Base-by-base conservation (phyloP, 2,888 invertebrate species). In the Heteromurus nitidus region DNA sequence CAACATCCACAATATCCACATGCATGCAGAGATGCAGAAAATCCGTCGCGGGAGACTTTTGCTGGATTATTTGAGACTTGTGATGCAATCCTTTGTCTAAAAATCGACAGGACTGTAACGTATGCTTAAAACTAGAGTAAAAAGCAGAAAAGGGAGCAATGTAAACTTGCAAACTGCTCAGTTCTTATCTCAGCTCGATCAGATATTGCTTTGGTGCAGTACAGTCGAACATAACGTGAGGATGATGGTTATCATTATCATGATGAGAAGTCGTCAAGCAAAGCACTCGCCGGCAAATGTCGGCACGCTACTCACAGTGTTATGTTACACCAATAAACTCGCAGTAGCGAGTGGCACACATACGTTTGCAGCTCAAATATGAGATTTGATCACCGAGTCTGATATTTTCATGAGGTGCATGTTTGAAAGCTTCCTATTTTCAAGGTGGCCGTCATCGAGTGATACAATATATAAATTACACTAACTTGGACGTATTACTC, bases 231-330 rank as follows among this genome's bases (percentile, higher is more conserved):
- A 22, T 67, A 67, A 76, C 76, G 76, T 76, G 76, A 58, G 24
- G 76, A 67, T 76, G 76, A 65, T 65, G 65, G 68, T 68, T 31
- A 68, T 76, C 75, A 75, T 75, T 74, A 74, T 67, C 42, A 28
- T 60, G 68, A 76, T 60, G 70, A 70, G 64, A 55, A 70, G 68
- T 69, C 68, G 68, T 62, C 68, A 67, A 50, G 20, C 31, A 65
- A 79, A 64, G 24, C 62, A 65, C 58, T 75, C 65, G 60, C 60
- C 69, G 60, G 60, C 65, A 65, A 74, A 53, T 42, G 79, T 70
- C 79, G 79, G 79, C 79, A 79, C 79, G 79, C 79, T 65, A 79
- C 77, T 69, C 22, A 64, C 30, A 47, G 18, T 74, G 75, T 58
- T 58, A 65, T 64, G 36, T 64, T 64, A 64, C 53, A 68, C 55